Conservation (phyloP, 2,888 invertebrate species). For the Temnothorax unifasciatus region DNA sequence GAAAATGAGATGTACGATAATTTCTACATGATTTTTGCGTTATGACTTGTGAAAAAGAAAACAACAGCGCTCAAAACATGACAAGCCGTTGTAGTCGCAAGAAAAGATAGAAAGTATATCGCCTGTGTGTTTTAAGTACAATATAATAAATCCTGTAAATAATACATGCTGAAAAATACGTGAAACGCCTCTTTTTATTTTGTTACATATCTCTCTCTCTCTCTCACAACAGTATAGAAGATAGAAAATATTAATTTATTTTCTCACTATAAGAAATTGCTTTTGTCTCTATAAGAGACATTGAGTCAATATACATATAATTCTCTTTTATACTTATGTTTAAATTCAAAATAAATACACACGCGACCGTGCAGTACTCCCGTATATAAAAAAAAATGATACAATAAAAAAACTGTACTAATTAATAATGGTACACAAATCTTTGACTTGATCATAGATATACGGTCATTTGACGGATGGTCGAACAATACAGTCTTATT, state of each 20-base stretch:
- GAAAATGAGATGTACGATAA: slow-evolving; percentile 1
- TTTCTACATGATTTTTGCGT: slow-evolving; percentile 11
- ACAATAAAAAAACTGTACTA: not conserved
- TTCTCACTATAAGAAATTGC: slow-evolving; percentile 12
- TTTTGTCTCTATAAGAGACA: not conserved
- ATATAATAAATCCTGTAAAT: slow-evolving; percentile 52
- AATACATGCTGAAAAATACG: slow-evolving; percentile 13
- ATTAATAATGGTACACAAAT: not conserved
- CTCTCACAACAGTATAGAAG: slow-evolving; percentile 10
- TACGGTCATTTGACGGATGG: not conserved
- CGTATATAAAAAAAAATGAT: not conserved
- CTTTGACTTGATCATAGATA: not conserved
- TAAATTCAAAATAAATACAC: slow-evolving; percentile 27
- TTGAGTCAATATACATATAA: not conserved
- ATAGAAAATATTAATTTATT: slow-evolving; percentile 17
- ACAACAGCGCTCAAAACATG: slow-evolving; percentile 5
- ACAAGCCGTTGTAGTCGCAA: slow-evolving; percentile 12
- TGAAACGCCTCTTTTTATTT: slow-evolving; percentile 24
- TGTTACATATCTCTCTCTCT: not conserved
- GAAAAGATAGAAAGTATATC: slow-evolving; percentile 4
- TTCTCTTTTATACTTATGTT: slow-evolving; percentile 25
- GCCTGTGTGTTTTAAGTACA: slow-evolving; percentile 14
- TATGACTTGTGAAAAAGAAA: not conserved
- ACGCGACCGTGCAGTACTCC: not conserved
- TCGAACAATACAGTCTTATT: not conserved